phyloP scores from a whole-genome alignment of 2,888 invertebrate genomes.

The Horisme vitalbata region DNA sequence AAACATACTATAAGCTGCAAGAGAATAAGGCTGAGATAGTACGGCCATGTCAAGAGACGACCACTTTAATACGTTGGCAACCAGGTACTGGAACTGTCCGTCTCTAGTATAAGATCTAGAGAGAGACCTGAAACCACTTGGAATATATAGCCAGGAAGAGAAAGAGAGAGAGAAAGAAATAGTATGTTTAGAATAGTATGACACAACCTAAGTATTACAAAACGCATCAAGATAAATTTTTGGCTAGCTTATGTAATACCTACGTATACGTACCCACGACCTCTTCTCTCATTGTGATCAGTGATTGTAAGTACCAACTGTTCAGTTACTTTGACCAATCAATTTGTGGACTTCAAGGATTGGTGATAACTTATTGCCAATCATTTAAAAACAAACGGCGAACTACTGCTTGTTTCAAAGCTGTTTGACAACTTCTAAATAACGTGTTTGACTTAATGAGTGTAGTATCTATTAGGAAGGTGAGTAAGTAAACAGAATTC shows the following conservation, averaged over 20 bases:
- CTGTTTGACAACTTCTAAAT: constrained; percentile 15
- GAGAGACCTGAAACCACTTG: too few species aligned
- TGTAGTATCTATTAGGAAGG: not conserved
- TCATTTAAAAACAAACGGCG: constrained; percentile 6
- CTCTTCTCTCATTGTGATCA: not conserved
- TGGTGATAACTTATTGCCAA: constrained; percentile 1
- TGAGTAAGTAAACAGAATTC: too few species aligned
- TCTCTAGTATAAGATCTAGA: too few species aligned
- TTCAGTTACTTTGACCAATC: constrained; percentile 3
- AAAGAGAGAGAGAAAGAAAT: too few species aligned
- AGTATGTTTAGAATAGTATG: too few species aligned
- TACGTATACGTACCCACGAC: not conserved
- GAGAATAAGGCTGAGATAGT: too few species aligned
- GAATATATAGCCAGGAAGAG: too few species aligned
- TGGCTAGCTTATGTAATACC: not conserved
- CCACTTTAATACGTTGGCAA: too few species aligned
- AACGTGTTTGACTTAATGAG: constrained; percentile 13
- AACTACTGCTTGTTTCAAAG: not conserved
- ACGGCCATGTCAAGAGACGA: too few species aligned
- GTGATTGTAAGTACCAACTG: not conserved
- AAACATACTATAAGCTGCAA: too few species aligned
- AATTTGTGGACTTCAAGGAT: constrained; percentile 8
- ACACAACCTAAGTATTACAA: too few species aligned
- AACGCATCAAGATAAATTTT: not conserved
- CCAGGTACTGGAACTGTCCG: too few species aligned